phyloP scores from a whole-genome alignment of 2,888 invertebrate species.

The Actias luna region DNA sequence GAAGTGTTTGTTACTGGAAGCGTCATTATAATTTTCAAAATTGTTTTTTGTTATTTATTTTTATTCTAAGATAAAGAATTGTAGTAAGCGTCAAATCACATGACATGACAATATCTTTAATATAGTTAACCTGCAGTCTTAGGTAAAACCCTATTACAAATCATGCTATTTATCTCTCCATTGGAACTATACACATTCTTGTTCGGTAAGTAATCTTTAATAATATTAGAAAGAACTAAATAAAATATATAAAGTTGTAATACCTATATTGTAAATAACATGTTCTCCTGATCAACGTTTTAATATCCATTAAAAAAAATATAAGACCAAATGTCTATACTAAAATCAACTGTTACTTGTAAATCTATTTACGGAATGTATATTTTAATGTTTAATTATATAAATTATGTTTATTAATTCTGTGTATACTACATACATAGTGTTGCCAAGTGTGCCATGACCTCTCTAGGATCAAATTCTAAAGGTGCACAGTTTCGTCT shows the following conservation, averaged over 20 bases:
- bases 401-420: too few species aligned
- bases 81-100: not conserved
- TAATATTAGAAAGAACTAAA: not conserved
- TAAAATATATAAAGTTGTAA: not conserved
- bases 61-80: not conserved
- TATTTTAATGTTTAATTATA: too few species aligned
- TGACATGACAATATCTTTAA: not conserved
- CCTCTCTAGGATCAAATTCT: constrained; percentile 45
- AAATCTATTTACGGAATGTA: not conserved
- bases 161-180: not conserved
- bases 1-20: too few species aligned
- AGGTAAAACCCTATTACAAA: not conserved
- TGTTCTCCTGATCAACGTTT: not conserved
- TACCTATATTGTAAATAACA: not conserved
- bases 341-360: not conserved
- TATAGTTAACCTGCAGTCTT: not conserved
- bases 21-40: too few species aligned
- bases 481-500: constrained; percentile 48
- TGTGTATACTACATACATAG: too few species aligned
- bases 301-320: not conserved
- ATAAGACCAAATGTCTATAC: not conserved
- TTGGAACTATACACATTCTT: not conserved
- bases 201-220: not conserved
- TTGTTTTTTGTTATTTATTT: not conserved
- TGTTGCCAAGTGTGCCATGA: constrained; percentile 23